These are phyloP conservation scores for Cotesia glomerata DNA, from an alignment of 1,140 invertebrate species.

Conservation along the genomic window DNA sequence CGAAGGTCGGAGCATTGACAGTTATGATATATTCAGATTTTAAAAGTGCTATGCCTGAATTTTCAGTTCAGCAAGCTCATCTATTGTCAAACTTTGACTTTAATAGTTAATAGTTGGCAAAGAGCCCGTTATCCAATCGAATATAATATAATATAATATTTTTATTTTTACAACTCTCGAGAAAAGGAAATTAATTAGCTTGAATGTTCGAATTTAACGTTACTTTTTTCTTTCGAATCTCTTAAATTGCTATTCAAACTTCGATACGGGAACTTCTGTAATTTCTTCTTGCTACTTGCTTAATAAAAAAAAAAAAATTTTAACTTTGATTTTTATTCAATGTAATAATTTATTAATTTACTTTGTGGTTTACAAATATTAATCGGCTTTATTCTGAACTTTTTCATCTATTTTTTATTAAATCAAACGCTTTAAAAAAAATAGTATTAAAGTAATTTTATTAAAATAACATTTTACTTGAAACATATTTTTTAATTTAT, in stretches of 20 bases:
- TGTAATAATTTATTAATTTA: too few species aligned
- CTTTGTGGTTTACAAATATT: too few species aligned
- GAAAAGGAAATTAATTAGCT: conserved; percentile 19
- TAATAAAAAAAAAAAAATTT: not conserved
- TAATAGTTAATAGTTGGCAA: conserved; percentile 2
- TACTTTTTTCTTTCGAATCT: conserved; percentile 1
- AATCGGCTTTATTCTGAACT: too few species aligned
- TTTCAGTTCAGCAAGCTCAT: conserved; percentile 18
- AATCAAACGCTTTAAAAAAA: too few species aligned
- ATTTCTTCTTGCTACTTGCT: not conserved
- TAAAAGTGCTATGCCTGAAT: conserved; percentile 8
- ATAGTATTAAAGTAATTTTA: too few species aligned
- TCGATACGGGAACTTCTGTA: not conserved
- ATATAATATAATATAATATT: conserved; percentile 13
- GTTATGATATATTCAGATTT: conserved; percentile 12
- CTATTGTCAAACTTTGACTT: conserved; percentile 23
- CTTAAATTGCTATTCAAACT: conserved; percentile 13
- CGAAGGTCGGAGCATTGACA: conserved; percentile 8
- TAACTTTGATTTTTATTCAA: too few species aligned
- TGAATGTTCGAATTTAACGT: not conserved
- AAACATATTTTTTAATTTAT: too few species aligned
- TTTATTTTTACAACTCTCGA: conserved; percentile 7
- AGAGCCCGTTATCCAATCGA: conserved; percentile 10
- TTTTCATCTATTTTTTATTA: too few species aligned
- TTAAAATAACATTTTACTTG: too few species aligned